phyloP scores from a whole-genome alignment of 2,888 invertebrate species.

The Drosophila vallismaia region DNA sequence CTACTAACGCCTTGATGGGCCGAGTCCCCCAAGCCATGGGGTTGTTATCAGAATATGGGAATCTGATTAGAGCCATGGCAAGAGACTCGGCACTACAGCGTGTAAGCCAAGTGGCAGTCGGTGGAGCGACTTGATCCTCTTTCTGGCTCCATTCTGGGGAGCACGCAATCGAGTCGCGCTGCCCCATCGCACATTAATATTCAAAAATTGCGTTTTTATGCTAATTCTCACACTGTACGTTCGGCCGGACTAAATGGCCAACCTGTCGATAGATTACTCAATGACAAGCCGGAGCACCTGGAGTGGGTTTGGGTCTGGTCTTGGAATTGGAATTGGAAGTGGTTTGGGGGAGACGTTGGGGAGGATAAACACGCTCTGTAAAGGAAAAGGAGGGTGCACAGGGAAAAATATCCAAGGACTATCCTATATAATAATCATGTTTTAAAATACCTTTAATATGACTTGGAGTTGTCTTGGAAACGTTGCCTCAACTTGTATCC shows the following conservation, averaged over 20 bases:
- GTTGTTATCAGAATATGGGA: conserved; percentile 75
- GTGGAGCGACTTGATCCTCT: conserved; percentile 38
- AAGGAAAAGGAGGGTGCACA: not conserved
- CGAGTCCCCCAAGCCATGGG: conserved; percentile 13
- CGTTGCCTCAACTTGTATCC: no score
- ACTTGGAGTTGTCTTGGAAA: no score
- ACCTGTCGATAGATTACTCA: conserved; percentile 82
- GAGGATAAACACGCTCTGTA: conserved; percentile 24
- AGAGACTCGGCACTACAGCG: conserved; percentile 34
- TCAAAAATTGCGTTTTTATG: conserved; percentile 84
- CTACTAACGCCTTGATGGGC: conserved; percentile 41
- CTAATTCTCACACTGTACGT: conserved; percentile 77
- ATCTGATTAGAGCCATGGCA: conserved; percentile 74
- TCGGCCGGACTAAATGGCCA: conserved; percentile 58
- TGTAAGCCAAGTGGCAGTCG: conserved; percentile 67
- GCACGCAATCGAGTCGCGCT: conserved; percentile 72
- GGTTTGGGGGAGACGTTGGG: not conserved
- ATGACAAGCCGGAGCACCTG: conserved; percentile 61
- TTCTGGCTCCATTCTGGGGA: conserved; percentile 10
- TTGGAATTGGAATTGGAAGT: not conserved
- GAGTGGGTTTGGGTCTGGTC: not conserved
- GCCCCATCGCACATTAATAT: conserved; percentile 79
- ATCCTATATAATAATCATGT: not conserved
- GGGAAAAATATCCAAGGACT: no score
- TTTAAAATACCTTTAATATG: no score